phyloP scores from a whole-genome alignment of 2,888 invertebrate species.

The Protophormia terraenovae region DNA sequence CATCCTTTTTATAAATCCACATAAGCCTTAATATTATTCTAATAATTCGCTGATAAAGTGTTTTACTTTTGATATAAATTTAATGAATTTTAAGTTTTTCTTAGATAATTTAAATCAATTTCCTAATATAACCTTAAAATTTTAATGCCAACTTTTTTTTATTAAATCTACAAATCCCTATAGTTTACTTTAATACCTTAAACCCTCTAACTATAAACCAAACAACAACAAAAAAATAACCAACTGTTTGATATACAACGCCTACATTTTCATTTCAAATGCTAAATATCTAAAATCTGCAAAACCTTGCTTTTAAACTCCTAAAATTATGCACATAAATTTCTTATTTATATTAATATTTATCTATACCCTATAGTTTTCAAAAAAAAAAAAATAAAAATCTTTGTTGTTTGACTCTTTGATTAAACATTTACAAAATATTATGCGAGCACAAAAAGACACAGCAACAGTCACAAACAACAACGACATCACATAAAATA shows the following conservation, averaged over 20 bases:
- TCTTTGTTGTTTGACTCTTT: conserved; percentile 25
- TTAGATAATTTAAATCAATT: no score
- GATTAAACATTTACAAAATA: conserved; percentile 21
- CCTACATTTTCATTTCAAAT: neutral
- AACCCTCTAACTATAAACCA: no score
- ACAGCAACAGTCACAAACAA: neutral
- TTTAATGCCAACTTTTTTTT: no score
- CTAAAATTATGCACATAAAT: conserved; percentile 48
- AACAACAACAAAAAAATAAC: neutral
- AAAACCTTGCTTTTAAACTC: neutral
- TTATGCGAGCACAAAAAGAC: neutral
- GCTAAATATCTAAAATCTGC: neutral
- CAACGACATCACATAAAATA: neutral
- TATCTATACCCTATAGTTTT: neutral
- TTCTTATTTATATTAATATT: neutral
- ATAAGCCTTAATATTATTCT: no score
- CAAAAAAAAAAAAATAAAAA: neutral
- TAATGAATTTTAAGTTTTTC: no score
- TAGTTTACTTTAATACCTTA: neutral
- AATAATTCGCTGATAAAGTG: no score
- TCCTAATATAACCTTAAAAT: no score
- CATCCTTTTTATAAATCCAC: no score
- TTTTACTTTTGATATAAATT: no score
- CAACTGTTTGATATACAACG: neutral
- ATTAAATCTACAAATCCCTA: no score